A percentile compares a stretch with the other conserved stretches of the same genome.
Evolutionary conservation across 2,113 vertebrate species (phyloP).

Genomic region (Lamprologus callipterus): DNA sequence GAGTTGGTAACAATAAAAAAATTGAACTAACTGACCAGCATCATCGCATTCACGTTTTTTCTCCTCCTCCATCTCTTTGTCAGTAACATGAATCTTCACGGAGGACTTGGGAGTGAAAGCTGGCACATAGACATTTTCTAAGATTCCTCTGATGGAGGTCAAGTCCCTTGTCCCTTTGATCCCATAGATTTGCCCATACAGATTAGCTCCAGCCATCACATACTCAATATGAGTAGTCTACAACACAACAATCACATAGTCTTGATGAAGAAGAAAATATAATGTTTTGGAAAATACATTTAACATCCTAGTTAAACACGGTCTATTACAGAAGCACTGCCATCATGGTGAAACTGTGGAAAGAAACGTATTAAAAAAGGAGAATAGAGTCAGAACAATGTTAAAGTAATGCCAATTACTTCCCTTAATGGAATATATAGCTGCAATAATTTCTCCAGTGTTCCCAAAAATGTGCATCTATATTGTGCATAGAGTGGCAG

Average conservation of each 20-base stretch:
- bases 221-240: constrained; percentile 78
- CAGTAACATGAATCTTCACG: constrained; percentile 52
- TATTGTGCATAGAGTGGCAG: not conserved
- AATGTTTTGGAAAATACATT: not conserved
- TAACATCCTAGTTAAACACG: not conserved
- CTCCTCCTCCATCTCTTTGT: constrained; percentile 56
- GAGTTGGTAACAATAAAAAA: not conserved
- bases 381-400: not conserved
- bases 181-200: constrained; percentile 74
- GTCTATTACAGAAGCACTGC: not conserved
- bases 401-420: not conserved
- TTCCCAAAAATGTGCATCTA: not conserved
- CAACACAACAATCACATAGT: not conserved
- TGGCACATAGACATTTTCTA: constrained; percentile 44
- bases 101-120: constrained; percentile 48
- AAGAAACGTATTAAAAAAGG: not conserved
- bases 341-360: not conserved
- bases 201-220: constrained; percentile 76
- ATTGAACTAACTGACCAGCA: constrained; percentile 34
- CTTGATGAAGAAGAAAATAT: not conserved
- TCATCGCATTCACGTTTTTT: constrained; percentile 14
- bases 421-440: not conserved
- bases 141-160: not conserved
- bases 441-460: not conserved
- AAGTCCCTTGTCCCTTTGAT: constrained; percentile 57